Percentiles rank a stretch among this genome's conserved stretches.
Evolutionary conservation across 2,888 invertebrate species (phyloP).

Genomic region (Cabera pusaria): DNA sequence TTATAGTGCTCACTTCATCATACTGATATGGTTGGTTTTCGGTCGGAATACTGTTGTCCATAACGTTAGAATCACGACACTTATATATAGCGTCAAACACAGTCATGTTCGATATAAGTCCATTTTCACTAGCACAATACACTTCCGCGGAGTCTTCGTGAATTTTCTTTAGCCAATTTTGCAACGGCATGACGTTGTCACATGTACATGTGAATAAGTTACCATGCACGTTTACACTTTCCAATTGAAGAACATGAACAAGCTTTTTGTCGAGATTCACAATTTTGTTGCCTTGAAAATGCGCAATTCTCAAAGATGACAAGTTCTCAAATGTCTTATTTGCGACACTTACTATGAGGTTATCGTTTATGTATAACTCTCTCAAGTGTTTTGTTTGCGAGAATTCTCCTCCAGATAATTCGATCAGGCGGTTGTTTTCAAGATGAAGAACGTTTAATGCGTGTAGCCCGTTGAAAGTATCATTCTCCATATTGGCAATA

Average conservation of each 20-base stretch:
- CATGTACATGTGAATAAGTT: constrained; percentile 93
- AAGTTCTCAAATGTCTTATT: constrained; percentile 90
- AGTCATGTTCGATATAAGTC: constrained; percentile 64
- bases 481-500: constrained; percentile 88
- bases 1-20: constrained; percentile 86
- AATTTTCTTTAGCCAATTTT: constrained; percentile 87
- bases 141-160: constrained; percentile 86
- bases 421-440: constrained; percentile 88
- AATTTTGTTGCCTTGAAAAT: constrained; percentile 90
- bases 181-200: constrained; percentile 85
- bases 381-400: constrained; percentile 89
- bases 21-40: constrained; percentile 84
- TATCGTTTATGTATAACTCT: constrained; percentile 92
- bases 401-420: constrained; percentile 90
- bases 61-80: constrained; percentile 73
- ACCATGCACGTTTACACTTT: constrained; percentile 87
- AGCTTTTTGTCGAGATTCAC: constrained; percentile 87
- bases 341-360: constrained; percentile 87
- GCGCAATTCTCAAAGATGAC: constrained; percentile 86
- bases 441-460: constrained; percentile 89
- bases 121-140: constrained; percentile 84
- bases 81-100: constrained; percentile 75
- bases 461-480: constrained; percentile 90
- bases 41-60: constrained; percentile 81
- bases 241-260: constrained; percentile 82